Conservation (phyloP, 2,797 vertebrate species). For the Syngnathus rostellatus region DNA sequence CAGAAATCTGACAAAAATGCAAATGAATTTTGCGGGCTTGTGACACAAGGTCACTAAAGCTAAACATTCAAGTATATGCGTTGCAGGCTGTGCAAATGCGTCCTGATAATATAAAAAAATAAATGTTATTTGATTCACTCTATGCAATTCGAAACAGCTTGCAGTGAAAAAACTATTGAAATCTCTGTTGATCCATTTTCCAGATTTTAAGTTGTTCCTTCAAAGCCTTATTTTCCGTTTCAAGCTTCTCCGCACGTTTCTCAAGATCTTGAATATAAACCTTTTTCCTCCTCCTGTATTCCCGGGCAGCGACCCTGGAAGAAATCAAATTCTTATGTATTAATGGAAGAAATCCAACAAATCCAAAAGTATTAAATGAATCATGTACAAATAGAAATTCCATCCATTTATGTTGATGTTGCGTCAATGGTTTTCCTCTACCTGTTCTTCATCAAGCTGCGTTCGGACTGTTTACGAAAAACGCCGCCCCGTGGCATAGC, state of each 20-base stretch:
- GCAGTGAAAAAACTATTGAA: neutral
- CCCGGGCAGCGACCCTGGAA: neutral
- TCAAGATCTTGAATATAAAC: conserved; percentile 5
- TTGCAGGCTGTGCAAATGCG: neutral
- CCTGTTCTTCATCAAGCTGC: conserved; percentile 8
- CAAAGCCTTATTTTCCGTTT: neutral
- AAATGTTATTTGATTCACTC: neutral
- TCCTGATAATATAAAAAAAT: neutral
- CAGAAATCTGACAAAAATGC: neutral
- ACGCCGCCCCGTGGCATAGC: neutral
- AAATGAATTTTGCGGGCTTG: neutral
- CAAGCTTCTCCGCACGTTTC: conserved; percentile 5
- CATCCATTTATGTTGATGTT: neutral
- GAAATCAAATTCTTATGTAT: too few species aligned
- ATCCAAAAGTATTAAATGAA: neutral
- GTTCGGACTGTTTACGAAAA: conserved; percentile 4
- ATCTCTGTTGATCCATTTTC: neutral
- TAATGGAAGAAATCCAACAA: neutral
- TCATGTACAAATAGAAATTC: neutral
- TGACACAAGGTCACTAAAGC: neutral
- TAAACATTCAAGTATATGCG: neutral
- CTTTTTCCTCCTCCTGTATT: conserved; percentile 5
- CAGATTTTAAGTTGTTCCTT: conserved; percentile 1
- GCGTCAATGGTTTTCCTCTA: neutral
- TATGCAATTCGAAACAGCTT: neutral